These are phyloP conservation scores for Marmota flaviventris DNA, from an alignment of 2,113 vertebrate species.

Conservation along the genomic window DNA sequence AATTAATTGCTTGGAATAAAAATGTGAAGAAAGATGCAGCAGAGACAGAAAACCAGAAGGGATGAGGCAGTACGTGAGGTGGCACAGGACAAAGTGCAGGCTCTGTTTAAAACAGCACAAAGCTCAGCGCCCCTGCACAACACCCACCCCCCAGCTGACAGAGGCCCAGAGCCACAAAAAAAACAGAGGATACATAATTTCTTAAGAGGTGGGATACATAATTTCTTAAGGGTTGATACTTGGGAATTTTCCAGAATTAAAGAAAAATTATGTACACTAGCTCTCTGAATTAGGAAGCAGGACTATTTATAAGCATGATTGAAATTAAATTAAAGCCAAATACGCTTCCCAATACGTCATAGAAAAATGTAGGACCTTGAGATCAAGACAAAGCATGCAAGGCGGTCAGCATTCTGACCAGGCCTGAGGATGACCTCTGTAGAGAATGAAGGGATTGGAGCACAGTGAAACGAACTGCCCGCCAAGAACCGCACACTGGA, in stretches of 20 bases:
- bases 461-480: neutral
- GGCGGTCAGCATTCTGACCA: too few species aligned
- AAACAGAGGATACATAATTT: neutral
- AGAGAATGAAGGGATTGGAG: neutral
- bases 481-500: rapidly evolving
- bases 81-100: neutral
- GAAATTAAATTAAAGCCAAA: neutral
- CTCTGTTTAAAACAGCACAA: neutral
- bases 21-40: neutral
- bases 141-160: neutral
- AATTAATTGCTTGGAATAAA: neutral
- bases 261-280: neutral
- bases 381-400: neutral
- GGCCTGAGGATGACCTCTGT: too few species aligned
- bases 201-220: neutral
- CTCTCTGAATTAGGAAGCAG: neutral
- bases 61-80: neutral
- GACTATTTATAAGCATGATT: neutral
- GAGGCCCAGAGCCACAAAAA: neutral
- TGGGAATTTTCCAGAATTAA: neutral
- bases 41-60: rapidly evolving
- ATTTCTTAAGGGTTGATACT: neutral
- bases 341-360: too few species aligned
- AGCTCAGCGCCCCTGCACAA: neutral
- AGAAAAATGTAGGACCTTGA: neutral